These are phyloP conservation scores for Limnephilus rhombicus DNA, from an alignment of 2,888 invertebrate genomes.

Conservation along the genomic window DNA sequence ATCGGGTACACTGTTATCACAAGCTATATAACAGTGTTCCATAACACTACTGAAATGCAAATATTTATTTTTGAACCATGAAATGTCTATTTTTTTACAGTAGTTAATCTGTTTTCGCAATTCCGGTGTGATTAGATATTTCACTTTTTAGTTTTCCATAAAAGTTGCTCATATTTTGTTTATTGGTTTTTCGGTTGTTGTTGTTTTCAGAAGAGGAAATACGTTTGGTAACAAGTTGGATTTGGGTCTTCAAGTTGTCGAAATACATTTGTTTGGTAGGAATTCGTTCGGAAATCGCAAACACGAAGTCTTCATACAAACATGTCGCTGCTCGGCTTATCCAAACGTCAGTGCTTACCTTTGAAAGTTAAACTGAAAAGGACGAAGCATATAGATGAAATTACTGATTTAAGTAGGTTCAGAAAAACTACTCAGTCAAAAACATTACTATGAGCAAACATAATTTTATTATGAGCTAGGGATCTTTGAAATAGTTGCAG, in stretches of 20 bases:
- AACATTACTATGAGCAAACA: too few species aligned
- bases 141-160: neutral
- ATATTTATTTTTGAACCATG: too few species aligned
- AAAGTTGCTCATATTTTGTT: neutral
- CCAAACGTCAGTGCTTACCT: neutral
- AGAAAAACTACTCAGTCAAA: too few species aligned
- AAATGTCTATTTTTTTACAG: too few species aligned
- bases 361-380: neutral
- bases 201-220: neutral
- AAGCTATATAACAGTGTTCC: too few species aligned
- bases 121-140: too few species aligned
- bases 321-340: neutral
- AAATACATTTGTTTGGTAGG: neutral
- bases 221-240: neutral
- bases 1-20: too few species aligned
- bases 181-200: neutral
- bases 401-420: neutral
- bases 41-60: too few species aligned
- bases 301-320: constrained; percentile 3
- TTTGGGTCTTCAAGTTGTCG: neutral
- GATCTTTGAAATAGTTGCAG: too few species aligned
- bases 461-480: too few species aligned
- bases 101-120: too few species aligned
- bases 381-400: neutral
- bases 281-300: neutral